These are phyloP conservation scores for Tiliacea citrago DNA, from an alignment of 2,888 invertebrate genomes.

Conservation along the genomic window DNA sequence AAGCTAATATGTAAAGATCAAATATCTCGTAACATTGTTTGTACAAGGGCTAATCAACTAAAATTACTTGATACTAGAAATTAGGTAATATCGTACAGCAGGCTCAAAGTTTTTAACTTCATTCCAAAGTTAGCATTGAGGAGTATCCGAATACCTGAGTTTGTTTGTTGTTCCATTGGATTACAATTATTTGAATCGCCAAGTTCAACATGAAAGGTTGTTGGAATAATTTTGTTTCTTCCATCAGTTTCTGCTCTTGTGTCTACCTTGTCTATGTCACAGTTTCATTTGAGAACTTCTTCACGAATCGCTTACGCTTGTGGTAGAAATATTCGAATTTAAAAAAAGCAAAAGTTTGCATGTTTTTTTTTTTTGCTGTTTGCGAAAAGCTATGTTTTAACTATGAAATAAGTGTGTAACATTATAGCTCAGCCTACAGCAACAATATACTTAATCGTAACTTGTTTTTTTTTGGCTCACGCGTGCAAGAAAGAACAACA, in stretches of 20 bases:
- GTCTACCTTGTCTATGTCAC: not conserved
- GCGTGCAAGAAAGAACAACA: not conserved
- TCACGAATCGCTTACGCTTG: too few species aligned
- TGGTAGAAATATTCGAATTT: not conserved
- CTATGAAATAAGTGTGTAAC: too few species aligned
- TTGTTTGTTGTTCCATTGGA: constrained; percentile 46
- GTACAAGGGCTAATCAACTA: constrained; percentile 17
- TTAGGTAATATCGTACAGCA: constrained; percentile 40
- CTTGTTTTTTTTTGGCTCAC: not conserved
- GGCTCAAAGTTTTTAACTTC: constrained; percentile 35
- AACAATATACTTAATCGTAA: not conserved
- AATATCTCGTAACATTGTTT: constrained; percentile 4
- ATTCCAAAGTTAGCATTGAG: constrained; percentile 43
- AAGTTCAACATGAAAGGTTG: constrained; percentile 37
- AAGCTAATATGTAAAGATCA: not conserved
- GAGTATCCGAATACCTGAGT: constrained; percentile 41
- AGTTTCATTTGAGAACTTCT: not conserved
- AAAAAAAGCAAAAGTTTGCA: not conserved
- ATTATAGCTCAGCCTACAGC: not conserved
- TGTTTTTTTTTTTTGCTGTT: not conserved
- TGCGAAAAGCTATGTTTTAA: not conserved
- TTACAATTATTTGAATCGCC: constrained; percentile 42
- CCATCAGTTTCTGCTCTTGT: constrained; percentile 7
- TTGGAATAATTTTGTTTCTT: constrained; percentile 26
- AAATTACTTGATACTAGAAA: constrained; percentile 34